Evolutionary conservation across 2,113 vertebrate genomes (phyloP), one percentile per base, ranked within the genome.

Genomic region (Hemiprocne comata): DNA sequence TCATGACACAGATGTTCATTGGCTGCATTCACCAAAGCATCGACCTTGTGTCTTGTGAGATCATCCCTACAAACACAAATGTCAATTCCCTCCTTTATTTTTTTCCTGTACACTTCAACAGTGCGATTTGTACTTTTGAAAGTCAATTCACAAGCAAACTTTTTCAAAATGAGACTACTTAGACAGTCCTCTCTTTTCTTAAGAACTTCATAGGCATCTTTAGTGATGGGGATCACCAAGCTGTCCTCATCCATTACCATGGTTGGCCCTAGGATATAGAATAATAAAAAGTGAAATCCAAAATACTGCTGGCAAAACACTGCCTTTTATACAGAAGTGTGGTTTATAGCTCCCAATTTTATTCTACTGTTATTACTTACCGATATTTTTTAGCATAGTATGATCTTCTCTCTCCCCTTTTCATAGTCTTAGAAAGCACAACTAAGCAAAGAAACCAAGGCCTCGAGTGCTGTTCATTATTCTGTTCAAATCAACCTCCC

Each of bases 11-110:
- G 98, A 0, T 0, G 0, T 6, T 95, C 96, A 88, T 99, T 99
- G 50, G 99, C 99, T 67, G 99, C 98, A 78, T 99, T 99, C 6
- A 99, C 99, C 79, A 99, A 95, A 71, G 97, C 99, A 46, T 98
- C 97, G 0, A 65, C 98, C 17, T 2, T 0, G 25, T 99, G 98
- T 67, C 13, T 90, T 70, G 98, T 98, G 44, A 99, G 98, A 97
- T 99, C 98, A 29, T 89, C 98, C 92, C 98, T 99, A 98, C 97
- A 99, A 74, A 99, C 99, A 1, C 98, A 98, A 54, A 99, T 14
- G 19, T 88, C 60, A 33, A 98, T 29, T 24, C 92, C 90, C 1
- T 40, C 5, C 7, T 0, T 26, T 36, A 99, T 33, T 13, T 2
- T 82, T 76, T 77, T 94, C 65, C 64, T 94, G 77, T 98, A 98